Conservation (phyloP, 2,888 invertebrate species). For the Himalopsyche anomala region DNA sequence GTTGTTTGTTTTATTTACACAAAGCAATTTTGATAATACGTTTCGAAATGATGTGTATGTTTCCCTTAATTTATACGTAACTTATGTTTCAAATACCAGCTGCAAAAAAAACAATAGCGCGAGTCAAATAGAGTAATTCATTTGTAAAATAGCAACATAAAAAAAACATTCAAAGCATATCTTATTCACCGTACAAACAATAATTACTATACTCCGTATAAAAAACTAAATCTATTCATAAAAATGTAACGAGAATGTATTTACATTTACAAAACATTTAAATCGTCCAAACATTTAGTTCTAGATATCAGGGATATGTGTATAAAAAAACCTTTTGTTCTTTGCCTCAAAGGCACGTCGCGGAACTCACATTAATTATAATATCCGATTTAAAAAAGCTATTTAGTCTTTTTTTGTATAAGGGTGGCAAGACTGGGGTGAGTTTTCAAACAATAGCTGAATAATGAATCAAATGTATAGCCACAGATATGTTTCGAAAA, state of each 20-base stretch:
- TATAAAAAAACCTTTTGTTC: constrained; percentile 59
- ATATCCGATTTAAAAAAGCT: constrained; percentile 77
- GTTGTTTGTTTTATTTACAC: background rate
- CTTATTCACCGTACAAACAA: constrained; percentile 32
- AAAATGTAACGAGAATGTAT: constrained; percentile 59
- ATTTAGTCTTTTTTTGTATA: constrained; percentile 61
- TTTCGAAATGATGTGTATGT: background rate
- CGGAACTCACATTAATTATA: constrained; percentile 79
- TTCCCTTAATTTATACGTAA: constrained; percentile 7
- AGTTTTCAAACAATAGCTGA: constrained; percentile 64
- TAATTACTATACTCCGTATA: constrained; percentile 1
- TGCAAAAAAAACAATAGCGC: constrained; percentile 10
- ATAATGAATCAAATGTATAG: constrained; percentile 62
- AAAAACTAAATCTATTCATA: constrained; percentile 48
- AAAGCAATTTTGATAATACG: background rate
- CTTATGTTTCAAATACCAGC: background rate
- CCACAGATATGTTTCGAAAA: constrained; percentile 58
- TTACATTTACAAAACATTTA: constrained; percentile 62
- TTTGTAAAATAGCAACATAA: constrained; percentile 2
- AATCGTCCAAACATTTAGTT: constrained; percentile 56
- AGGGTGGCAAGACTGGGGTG: constrained; percentile 61
- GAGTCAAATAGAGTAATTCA: constrained; percentile 9
- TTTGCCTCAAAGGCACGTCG: constrained; percentile 67
- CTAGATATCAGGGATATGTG: constrained; percentile 45
- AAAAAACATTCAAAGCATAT: constrained; percentile 15